Evolutionary conservation across 2,888 invertebrate genomes (phyloP), one percentile per base, ranked within the genome.

Genomic region (Phyto melanocephala): DNA sequence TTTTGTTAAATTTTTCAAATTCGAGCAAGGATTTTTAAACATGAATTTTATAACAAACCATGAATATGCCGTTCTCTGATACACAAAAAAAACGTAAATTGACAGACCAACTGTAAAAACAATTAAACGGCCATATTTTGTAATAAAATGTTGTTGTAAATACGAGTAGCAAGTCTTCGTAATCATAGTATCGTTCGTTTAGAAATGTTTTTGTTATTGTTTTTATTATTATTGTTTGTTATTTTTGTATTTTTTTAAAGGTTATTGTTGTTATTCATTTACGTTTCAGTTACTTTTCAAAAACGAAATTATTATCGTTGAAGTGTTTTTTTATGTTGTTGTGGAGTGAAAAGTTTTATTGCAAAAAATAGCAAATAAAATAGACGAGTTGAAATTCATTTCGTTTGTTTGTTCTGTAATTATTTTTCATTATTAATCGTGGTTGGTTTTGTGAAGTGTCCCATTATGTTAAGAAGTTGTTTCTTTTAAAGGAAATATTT

Each of bases 91-190:
- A 24, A 33, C 17, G 20, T 28, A 47, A 52, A 62, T 72, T 83
- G 80, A 77, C 83, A 83, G 56, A 65, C 78, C 83, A 83, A 80
- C 82, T 75, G 82, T 60, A 68, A 60, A 80, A 81, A 81, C 83
- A 83, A 83, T 80, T 77, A 77, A 77, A 47, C 76, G 75, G 78
- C 71, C 78, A 79, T 79, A 47, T 60, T 76, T 60, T 40, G 33
- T 50, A 13, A n/a, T n/a, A n/a, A n/a, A n/a, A n/a, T n/a, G n/a
- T n/a, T 62, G 28, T 28, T 28, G 28, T 5, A 28, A 6, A 28
- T 28, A 28, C 4, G 28, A 28, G 28, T 28, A 5, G 28, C 28
- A n/a, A n/a, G n/a, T n/a, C 28, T 28, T 28, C 28, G 45, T 65
- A 24, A 47, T 22, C 33, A 33, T 45, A 4, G 56, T 56, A 15